These are phyloP conservation scores for Chironomus tentans DNA, from an alignment of 2,888 invertebrate genomes.

Conservation along the genomic window DNA sequence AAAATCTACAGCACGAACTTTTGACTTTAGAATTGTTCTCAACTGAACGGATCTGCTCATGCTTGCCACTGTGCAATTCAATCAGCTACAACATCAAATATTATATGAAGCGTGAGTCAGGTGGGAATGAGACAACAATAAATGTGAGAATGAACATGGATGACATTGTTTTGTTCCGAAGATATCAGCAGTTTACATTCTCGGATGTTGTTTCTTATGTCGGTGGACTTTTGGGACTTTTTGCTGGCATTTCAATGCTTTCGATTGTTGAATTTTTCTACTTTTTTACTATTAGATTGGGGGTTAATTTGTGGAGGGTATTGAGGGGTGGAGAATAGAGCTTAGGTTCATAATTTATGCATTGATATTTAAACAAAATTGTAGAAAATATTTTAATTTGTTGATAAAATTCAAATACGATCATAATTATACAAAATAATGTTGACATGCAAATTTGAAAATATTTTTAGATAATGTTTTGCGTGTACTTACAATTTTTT, in stretches of 20 bases:
- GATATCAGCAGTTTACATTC: neutral
- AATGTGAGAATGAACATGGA: neutral
- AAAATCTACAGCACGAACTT: too few species aligned
- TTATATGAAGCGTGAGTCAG: neutral
- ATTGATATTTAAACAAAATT: too few species aligned
- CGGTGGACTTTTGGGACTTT: neutral
- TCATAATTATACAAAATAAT: too few species aligned
- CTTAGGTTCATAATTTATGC: neutral
- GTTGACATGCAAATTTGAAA: too few species aligned
- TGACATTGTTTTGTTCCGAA: neutral
- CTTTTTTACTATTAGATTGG: neutral
- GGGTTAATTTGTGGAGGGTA: neutral
- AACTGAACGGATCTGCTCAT: neutral
- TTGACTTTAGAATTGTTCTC: too few species aligned
- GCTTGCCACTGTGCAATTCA: neutral
- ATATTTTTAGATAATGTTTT: too few species aligned
- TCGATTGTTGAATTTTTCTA: neutral
- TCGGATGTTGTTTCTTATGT: neutral
- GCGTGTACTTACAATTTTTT: too few species aligned
- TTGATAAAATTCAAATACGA: too few species aligned
- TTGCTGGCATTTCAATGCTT: neutral
- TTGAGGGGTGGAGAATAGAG: neutral
- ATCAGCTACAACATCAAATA: neutral
- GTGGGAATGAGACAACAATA: neutral
- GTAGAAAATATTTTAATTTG: too few species aligned